Evolutionary conservation across 2,797 vertebrate species (phyloP), one percentile per base, ranked within the genome.

Genomic region (Poecilia gillii): DNA sequence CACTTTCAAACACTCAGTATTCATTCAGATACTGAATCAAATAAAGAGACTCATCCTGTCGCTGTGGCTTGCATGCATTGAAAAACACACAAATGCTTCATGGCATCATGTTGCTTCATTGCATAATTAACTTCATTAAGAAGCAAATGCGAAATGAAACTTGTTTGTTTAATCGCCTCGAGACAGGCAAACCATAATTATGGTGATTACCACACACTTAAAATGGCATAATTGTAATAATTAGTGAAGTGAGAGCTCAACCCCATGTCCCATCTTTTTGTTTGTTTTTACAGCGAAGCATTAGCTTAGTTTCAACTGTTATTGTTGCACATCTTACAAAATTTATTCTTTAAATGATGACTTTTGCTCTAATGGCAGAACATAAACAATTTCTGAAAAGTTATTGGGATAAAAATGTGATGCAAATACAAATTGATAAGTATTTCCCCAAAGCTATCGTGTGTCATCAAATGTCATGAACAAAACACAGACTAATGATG

Each of bases 201-300:
- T 66, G 28, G 66, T 88, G 84, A 89, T 92, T 81, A 90, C 71
- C 68, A 72, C 82, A 81, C 83, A 80, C 85, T 93, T 83, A 75
- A 80, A 84, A 79, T 72, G 74, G 59, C 78, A 80, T 89, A 88
- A 92, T 91, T 88, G 72, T 81, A 79, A 80, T 90, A 89, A 88
- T 86, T 73, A 83, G 66, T 77, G 83, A 74, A 83, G 84, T 79
- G 75, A 79, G 87, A 82, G 62, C 85, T 68, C 73, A 57, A 74
- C 25, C 68, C 31, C 25, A n/a, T 72, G 53, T 66, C 79, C 83
- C 36, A 46, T 74, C 78, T 71, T 75, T 66, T 66, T 71, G 66
- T 53, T 75, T 72, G 16, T 64, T 83, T 80, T 87, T 81, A 55
- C 79, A 72, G 3, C 14, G 45, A 81, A 74, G 55, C 71, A 53